Evolutionary conservation across 2,797 vertebrate species (phyloP).

Genomic region (Pseudochirops cupreus): DNA sequence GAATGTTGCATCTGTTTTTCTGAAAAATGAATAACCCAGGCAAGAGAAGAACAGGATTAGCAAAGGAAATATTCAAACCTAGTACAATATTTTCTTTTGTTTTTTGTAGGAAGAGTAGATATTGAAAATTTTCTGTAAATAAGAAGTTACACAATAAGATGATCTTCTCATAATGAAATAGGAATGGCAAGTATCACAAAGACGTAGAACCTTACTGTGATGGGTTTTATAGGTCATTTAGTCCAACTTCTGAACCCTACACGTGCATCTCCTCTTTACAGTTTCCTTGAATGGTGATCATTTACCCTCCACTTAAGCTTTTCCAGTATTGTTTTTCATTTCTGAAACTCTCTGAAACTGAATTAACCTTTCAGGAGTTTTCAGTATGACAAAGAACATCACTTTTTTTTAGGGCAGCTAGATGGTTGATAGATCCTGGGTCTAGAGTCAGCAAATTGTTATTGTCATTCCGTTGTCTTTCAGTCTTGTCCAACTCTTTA

Average conservation of each 20-base stretch:
- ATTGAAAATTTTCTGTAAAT: background rate
- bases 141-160: background rate
- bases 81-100: background rate
- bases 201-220: background rate
- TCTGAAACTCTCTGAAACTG: background rate
- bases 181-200: background rate
- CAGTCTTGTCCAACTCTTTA: background rate
- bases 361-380: background rate
- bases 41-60: background rate
- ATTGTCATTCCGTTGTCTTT: background rate
- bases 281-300: background rate
- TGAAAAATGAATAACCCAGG: background rate
- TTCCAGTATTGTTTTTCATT: background rate
- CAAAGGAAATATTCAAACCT: background rate
- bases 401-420: background rate
- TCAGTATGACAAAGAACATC: background rate
- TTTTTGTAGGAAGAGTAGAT: background rate
- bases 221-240: background rate
- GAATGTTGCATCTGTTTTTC: background rate
- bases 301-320: background rate
- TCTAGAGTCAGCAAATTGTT: background rate
- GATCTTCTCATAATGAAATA: background rate
- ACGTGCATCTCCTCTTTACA: background rate
- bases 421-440: background rate
- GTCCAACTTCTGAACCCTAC: background rate